Evolutionary conservation across 2,797 vertebrate species (phyloP), one percentile per base, ranked within the genome.

Genomic region (Megaceryle alcyon): DNA sequence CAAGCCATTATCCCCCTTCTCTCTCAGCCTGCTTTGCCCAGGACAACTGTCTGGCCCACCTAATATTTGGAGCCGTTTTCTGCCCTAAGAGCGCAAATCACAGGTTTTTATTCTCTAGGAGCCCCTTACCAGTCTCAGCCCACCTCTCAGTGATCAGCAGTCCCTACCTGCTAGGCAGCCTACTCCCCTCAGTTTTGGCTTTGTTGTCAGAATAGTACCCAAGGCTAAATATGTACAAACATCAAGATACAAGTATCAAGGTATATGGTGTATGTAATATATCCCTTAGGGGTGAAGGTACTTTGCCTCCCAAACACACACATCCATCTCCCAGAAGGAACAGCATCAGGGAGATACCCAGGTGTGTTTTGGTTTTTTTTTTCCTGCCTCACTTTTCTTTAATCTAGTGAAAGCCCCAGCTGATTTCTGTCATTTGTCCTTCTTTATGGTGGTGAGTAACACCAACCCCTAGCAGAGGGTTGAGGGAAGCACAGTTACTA

Each of bases 331-430:
- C 22, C 10, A 9, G 9, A 8, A n/a, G 18, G 57, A 66, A 8
- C 7, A n/a, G 18, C 54, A 66, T 9, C 4, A 23, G 13, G 39
- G 18, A 92, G 8, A 51, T 43, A 35, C 3, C 0, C 3, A 33
- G 14, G 4, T 66, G 61, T 84, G 35, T 3, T 51, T 22, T 6
- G 17, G 39, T 28, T 29, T 46, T 33, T 33, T 39, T 28, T 31
- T 46, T 19, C 7, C 43, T n/a, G 14, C 23, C 10, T 11, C 0
- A 3, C 69, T 86, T 78, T 79, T 39, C 53, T 81, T 59, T 68
- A 41, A 14, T 18, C 35, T 59, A 51, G 7, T 39, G 20, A 66
- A 28, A 0, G 0, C 2, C 7, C 26, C 22, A 16, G 26, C n/a
- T 68, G 35, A 57, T 49, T 94, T 71, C 56, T 82, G 39, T n/a